A percentile compares a stretch with the other conserved stretches of the same genome.
Evolutionary conservation across 2,113 vertebrate genomes (phyloP).

Genomic region (Rana temporaria): DNA sequence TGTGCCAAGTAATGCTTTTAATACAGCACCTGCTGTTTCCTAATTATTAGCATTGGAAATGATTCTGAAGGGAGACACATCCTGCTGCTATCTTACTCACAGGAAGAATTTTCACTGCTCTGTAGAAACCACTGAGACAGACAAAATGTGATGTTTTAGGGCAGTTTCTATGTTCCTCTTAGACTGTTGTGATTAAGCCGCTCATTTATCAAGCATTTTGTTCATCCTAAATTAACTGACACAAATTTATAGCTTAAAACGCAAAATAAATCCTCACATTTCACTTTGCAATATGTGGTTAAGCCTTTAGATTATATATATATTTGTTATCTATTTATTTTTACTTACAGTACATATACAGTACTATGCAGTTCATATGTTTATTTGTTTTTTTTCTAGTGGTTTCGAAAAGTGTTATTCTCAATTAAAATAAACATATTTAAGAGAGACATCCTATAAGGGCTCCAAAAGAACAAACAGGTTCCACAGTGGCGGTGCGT

Average conservation of each 20-base stretch:
- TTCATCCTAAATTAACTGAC: not conserved
- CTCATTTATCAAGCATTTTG: not conserved
- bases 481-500: no score
- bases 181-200: conserved; percentile 9
- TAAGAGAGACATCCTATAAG: not conserved
- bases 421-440: conserved; percentile 1
- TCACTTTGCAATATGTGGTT: no score
- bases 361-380: not conserved
- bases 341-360: no score
- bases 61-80: conserved; percentile 54
- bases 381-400: not conserved
- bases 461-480: no score
- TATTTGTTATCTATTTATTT: no score
- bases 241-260: no score
- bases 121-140: conserved; percentile 45
- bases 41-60: conserved; percentile 58
- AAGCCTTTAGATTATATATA: no score
- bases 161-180: not conserved
- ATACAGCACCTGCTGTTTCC: conserved; percentile 56
- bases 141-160: conserved; percentile 28
- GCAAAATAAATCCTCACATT: not conserved
- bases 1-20: conserved; percentile 58
- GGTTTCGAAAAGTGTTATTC: not conserved
- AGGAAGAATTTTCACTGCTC: conserved; percentile 43
- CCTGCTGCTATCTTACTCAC: conserved; percentile 53